Base-by-base conservation (phyloP, 2,888 invertebrate genomes). In the Lepeophtheirus nordmannii region DNA sequence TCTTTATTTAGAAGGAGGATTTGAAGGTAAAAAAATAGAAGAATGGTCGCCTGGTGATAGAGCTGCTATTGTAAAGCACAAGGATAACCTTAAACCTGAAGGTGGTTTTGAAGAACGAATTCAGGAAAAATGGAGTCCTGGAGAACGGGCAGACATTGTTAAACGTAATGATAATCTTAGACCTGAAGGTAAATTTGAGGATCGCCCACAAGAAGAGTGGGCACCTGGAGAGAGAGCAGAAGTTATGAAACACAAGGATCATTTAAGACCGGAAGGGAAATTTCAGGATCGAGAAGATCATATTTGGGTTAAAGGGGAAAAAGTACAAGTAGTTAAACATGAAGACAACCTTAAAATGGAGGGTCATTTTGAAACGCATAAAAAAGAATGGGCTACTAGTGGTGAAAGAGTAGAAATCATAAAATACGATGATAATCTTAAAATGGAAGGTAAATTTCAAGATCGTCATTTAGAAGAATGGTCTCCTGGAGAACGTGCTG, bases 311-410 rank as follows among this genome's bases (percentile, higher is more conserved):
- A 73, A 56, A 72, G 77, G 1, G 46, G 76, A 73, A 56, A 80
- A 80, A 40, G 67, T 17, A 23, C 20, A 22, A 46, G 23, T 69
- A 30, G 62, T 68, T 57, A 68, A 75, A 67, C 80, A 79, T 69
- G 77, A 75, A 59, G 81, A 81, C 70, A 80, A 81, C 72, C 70
- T 81, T 23, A 73, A 71, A 67, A 76, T 78, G 0, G 80, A 80
- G 72, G 80, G 81, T 9, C 74, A 76, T 80, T 77, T 74, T 23
- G 74, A 77, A 1, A 69, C 75, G 63, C 71, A 72, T 70, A 0
- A 77, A 76, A 37, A 62, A 3, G 20, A 60, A 17, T 12, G 10
- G 53, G 30, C 59, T 57, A 58, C 53, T 37, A 2, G 74, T 73
- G 76, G n/a, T 20, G 46, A 68, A 69, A 69, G 67, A 62, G 38